Evolutionary conservation across 2,113 vertebrate species (phyloP), one percentile per base, ranked within the genome.

Genomic region (Amazona vittata): DNA sequence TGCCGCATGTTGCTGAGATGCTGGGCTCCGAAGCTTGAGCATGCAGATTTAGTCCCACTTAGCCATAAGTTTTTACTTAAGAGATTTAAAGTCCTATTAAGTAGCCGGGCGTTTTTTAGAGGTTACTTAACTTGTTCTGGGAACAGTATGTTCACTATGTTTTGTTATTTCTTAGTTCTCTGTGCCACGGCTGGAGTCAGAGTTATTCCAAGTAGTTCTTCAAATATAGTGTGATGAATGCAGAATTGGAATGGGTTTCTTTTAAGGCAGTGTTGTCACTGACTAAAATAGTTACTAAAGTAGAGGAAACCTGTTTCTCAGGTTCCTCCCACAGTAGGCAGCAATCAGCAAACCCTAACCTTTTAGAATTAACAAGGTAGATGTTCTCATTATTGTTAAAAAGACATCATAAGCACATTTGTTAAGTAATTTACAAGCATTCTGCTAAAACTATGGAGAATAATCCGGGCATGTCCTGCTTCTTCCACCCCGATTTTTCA

Each of bases 171-270:
- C 31, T 19, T 25, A 31, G 9, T 62, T 83, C 68, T 47, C n/a
- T 13, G 18, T 73, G 0, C 15, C 39, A 20, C 1, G 2, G 18
- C 44, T 86, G 53, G 24, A 74, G 68, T 26, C 29, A 19, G 7
- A 49, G 26, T 25, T 92, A 46, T 62, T 70, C 41, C 13, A 41
- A 83, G 59, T 26, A 37, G 24, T 5, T 76, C 16, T 35, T 76
- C 39, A 62, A 57, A 43, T 2, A 14, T 17, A 11, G 20, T 3
- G 2, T 21, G 20, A 39, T 37, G 18, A 73, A 41, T 14, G 41
- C 16, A 2, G 4, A 77, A 47, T 49, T 1, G 0, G 22, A 47
- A 15, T 0, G 2, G 5, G 0, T 4, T 6, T 14, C 74, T 76
- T 76, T 22, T 47, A 68, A 70, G 1, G 1, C 24, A 73, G 43